These are phyloP conservation scores for Hypothenemus hampei DNA, from an alignment of 1,140 invertebrate genomes.

Conservation along the genomic window DNA sequence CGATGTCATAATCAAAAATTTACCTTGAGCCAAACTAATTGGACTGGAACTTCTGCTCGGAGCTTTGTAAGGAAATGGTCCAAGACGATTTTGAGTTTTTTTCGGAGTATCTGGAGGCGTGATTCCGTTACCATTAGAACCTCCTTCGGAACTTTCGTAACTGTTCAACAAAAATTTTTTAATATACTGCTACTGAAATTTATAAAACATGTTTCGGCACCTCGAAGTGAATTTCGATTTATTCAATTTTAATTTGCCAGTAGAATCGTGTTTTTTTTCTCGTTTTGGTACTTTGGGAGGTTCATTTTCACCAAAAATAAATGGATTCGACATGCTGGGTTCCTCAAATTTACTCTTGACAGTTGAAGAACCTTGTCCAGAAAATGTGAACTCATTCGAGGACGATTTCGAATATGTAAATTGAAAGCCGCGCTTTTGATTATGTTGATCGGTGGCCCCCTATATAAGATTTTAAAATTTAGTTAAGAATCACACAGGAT, in stretches of 20 bases:
- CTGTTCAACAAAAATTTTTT: slow-evolving; percentile 1
- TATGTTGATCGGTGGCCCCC: no score
- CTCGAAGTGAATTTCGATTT: no score
- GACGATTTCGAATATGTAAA: slow-evolving; percentile 46
- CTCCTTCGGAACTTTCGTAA: slow-evolving; percentile 50
- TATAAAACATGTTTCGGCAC: no score
- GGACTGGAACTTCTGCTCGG: slow-evolving; percentile 58
- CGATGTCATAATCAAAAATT: neutral
- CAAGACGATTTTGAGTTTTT: slow-evolving; percentile 51
- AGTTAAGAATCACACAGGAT: neutral
- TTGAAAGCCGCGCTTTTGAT: slow-evolving; percentile 55
- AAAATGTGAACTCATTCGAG: slow-evolving; percentile 38
- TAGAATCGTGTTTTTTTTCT: slow-evolving; percentile 52
- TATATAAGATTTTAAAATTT: neutral
- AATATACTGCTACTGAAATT: neutral
- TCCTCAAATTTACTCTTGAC: slow-evolving; percentile 30
- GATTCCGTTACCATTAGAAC: slow-evolving; percentile 71
- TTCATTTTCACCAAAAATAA: slow-evolving; percentile 52
- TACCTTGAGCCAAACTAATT: slow-evolving; percentile 43
- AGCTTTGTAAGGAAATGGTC: slow-evolving; percentile 47
- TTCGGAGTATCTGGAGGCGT: slow-evolving; percentile 70
- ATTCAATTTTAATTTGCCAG: slow-evolving; percentile 60
- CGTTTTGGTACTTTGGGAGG: slow-evolving; percentile 39
- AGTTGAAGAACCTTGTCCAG: slow-evolving; percentile 28
- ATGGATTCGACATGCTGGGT: slow-evolving; percentile 52